phyloP scores from a whole-genome alignment of 2,797 vertebrate species.

The Holocentrus rufus region DNA sequence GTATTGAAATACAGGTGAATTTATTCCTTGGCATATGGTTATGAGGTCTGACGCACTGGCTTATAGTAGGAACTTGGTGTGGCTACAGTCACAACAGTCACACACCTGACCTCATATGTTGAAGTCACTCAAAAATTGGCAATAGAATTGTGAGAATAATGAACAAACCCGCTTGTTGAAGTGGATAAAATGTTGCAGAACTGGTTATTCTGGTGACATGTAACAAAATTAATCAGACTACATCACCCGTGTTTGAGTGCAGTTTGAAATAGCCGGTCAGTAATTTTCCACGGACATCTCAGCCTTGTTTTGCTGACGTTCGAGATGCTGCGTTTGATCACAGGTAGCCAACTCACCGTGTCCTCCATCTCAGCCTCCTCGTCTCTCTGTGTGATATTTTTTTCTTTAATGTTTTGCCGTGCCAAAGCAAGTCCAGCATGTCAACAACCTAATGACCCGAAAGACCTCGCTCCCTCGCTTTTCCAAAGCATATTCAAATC shows the following conservation, averaged over 20 bases:
- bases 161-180: too few species aligned
- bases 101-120: too few species aligned
- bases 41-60: too few species aligned
- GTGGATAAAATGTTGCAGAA: background rate
- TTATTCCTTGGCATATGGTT: too few species aligned
- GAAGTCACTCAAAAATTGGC: too few species aligned
- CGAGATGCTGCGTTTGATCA: background rate
- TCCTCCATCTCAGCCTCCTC: background rate
- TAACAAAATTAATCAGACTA: background rate
- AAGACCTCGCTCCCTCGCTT: conserved; percentile 78
- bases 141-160: too few species aligned
- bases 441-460: conserved; percentile 74
- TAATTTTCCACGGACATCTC: too few species aligned
- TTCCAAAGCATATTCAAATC: conserved; percentile 75
- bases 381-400: background rate
- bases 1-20: too few species aligned
- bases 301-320: background rate
- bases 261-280: too few species aligned
- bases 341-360: background rate
- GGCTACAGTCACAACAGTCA: too few species aligned
- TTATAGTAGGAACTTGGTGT: too few species aligned
- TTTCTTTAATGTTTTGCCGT: conserved; percentile 21
- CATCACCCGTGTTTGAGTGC: background rate
- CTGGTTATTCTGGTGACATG: background rate
- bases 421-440: conserved; percentile 46